Evolutionary conservation across 2,888 invertebrate genomes (phyloP).

Genomic region (Ennomos fuscantarius): DNA sequence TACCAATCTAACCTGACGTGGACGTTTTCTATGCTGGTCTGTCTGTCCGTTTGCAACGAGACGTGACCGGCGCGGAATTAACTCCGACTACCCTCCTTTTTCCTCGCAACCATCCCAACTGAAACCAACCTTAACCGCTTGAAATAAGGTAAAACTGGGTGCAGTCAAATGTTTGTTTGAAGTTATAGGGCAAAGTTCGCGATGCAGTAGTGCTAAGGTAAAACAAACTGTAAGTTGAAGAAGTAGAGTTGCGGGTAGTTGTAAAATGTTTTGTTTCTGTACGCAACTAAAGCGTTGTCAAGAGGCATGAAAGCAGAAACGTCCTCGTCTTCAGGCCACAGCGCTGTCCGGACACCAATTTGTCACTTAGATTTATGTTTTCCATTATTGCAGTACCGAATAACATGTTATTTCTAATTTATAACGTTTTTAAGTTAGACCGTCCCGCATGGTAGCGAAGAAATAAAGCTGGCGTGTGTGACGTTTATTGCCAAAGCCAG

Average conservation of each 20-base stretch:
- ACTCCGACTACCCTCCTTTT: constrained; percentile 58
- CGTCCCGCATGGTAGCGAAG: constrained; percentile 12
- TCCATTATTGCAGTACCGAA: constrained; percentile 68
- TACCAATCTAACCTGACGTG: constrained; percentile 33
- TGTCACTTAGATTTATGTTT: constrained; percentile 78
- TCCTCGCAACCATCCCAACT: constrained; percentile 39
- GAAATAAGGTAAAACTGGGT: constrained; percentile 35
- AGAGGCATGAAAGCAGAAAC: constrained; percentile 67
- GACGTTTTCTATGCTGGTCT: constrained; percentile 63
- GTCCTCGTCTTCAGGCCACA: constrained; percentile 66
- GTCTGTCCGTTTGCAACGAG: constrained; percentile 61
- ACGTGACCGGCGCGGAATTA: constrained; percentile 75
- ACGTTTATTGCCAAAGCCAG: constrained; percentile 28
- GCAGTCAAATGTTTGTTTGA: constrained; percentile 41
- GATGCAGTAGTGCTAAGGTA: constrained; percentile 38
- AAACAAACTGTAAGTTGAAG: constrained; percentile 41
- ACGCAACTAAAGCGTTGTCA: constrained; percentile 67
- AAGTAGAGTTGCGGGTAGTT: constrained; percentile 33
- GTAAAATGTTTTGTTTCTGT: constrained; percentile 46
- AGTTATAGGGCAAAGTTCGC: constrained; percentile 39
- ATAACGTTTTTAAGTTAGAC: constrained; percentile 47
- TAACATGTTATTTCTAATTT: constrained; percentile 59
- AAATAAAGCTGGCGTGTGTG: constrained; percentile 12
- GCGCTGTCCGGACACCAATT: constrained; percentile 69
- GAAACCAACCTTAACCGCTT: constrained; percentile 47